Evolutionary conservation across 2,888 invertebrate genomes (phyloP), one percentile per base, ranked within the genome.

Genomic region (Herminia tarsipennalis): DNA sequence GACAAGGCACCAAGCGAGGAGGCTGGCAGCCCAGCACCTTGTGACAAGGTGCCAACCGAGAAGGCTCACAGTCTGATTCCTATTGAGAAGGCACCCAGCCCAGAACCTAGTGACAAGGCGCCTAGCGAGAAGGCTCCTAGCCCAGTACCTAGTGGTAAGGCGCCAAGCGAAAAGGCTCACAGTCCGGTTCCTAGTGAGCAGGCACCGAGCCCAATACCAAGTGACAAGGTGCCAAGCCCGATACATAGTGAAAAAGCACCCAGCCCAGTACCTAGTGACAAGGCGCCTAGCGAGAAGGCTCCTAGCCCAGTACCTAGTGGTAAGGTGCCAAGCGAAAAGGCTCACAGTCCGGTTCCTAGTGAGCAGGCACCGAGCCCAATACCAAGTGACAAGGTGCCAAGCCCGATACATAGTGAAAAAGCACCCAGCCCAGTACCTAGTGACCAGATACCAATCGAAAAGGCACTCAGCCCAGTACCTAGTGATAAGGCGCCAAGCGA

Each of bases 361-460:
- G 42, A 35, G 5, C 21, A 29, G 6, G 10, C 22, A 10, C 3
- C 13, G 2, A 34, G 33, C 25, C 28, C 41, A 4, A 14, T 21
- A 21, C 2, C 18, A n/a, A 18, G 30, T 28, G 47, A n/a, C 5
- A 45, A 44, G 38, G 49, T 4, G 20, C 47, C 34, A 4, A 48
- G 30, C 16, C 24, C 35, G 2, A 13, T 5, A 27, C 29, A 24
- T 38, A 46, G 28, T 9, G 44, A 56, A 6, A 50, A 43, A 28
- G 18, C n/a, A 9, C 25, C 22, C 2, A 28, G 27, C 13, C 27
- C 27, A 13, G 27, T 10, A 2, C 27, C 5, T 3, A 12, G 27
- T 18, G 12, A 22, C 0, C 3, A 8, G 5, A 4, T 5, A n/a
- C 29, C 17, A n/a, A 39, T 27, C 4, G 36, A 43, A 1, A 36